phyloP scores from a whole-genome alignment of 2,888 invertebrate species.

The Amorpha juglandis region DNA sequence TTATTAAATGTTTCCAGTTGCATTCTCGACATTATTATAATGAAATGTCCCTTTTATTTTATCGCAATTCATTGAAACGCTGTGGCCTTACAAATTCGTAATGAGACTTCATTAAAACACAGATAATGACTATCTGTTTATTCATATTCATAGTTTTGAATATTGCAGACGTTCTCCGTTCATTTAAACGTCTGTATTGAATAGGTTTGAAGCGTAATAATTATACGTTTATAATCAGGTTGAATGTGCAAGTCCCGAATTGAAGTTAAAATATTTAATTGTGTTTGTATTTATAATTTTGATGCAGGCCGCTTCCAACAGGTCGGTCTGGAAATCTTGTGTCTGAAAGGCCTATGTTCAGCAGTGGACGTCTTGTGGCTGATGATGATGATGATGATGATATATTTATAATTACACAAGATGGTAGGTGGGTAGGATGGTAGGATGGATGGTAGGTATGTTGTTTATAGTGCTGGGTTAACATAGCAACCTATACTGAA shows the following conservation, averaged over 20 bases:
- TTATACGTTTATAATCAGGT: not conserved
- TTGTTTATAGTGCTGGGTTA: too few relatives aligned
- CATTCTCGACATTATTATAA: not conserved
- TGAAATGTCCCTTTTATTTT: conserved; percentile 5
- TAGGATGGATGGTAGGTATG: too few relatives aligned
- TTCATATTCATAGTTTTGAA: not conserved
- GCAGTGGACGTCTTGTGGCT: too few relatives aligned
- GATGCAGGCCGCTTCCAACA: too few relatives aligned
- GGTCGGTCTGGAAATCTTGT: too few relatives aligned
- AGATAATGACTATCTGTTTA: conserved; percentile 20
- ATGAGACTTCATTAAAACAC: conserved; percentile 13
- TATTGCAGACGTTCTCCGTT: not conserved
- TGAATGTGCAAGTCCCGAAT: not conserved
- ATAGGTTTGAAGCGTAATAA: not conserved
- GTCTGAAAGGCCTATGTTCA: too few relatives aligned
- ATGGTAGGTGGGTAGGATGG: too few relatives aligned
- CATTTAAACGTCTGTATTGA: conserved; percentile 11
- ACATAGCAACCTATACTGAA: not conserved
- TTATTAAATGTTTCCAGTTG: not conserved
- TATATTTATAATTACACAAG: too few relatives aligned
- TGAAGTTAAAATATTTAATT: not conserved
- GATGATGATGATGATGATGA: too few relatives aligned
- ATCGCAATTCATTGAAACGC: conserved; percentile 4
- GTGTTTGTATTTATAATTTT: too few relatives aligned
- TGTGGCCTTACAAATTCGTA: conserved; percentile 1